Evolutionary conservation across 92 coral and sea anemone genomes (phyloP).

Genomic region (Epizoanthus scotinus): DNA sequence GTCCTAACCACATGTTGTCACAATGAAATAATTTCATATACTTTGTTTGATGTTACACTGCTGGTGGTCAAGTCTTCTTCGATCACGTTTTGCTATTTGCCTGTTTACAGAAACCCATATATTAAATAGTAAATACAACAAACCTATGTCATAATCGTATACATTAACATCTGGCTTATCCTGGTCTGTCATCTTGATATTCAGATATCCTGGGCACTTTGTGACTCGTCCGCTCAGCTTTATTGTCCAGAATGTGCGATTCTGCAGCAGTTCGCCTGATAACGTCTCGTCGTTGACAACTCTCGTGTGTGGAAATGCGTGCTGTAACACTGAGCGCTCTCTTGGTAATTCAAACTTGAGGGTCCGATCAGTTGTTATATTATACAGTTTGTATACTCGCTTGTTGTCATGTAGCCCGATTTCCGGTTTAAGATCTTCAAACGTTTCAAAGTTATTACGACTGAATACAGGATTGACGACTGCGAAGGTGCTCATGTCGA

Average conservation of each 20-base stretch:
- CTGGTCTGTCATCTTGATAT: constrained; percentile 65
- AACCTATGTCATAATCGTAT: constrained; percentile 70
- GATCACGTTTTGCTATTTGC: not conserved
- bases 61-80: too few species aligned
- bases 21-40: too few species aligned
- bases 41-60: too few species aligned
- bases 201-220: constrained; percentile 74
- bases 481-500: constrained; percentile 44
- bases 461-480: constrained; percentile 33
- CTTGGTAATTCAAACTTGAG: constrained; percentile 52
- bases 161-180: constrained; percentile 71
- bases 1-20: too few species aligned
- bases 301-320: constrained; percentile 62
- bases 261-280: constrained; percentile 57
- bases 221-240: constrained; percentile 55
- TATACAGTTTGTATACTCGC: constrained; percentile 60
- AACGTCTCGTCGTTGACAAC: constrained; percentile 59
- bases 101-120: not conserved
- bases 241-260: constrained; percentile 80
- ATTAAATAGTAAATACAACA: constrained; percentile 1
- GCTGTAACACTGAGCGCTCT: constrained; percentile 58
- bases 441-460: constrained; percentile 45
- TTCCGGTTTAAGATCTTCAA: constrained; percentile 48
- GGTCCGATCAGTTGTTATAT: constrained; percentile 40
- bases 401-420: constrained; percentile 35